These are phyloP conservation scores for Meteorus sp. DNA, from an alignment of 1,140 invertebrate species.

Conservation along the genomic window DNA sequence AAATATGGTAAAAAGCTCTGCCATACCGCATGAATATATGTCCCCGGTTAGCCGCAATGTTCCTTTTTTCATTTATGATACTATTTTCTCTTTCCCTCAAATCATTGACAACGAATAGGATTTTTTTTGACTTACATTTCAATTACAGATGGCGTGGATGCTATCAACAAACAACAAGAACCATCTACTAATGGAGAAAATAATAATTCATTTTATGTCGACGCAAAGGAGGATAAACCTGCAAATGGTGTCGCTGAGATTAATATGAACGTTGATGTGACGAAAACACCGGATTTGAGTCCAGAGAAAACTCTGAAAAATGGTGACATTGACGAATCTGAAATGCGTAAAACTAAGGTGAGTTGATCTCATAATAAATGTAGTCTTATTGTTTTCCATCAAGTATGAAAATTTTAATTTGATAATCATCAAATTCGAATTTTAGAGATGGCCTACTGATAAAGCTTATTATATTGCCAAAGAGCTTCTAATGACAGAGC, in stretches of 20 bases:
- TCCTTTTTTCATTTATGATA: slow-evolving; percentile 7
- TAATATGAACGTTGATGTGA: slow-evolving; percentile 34
- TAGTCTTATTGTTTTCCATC: not conserved
- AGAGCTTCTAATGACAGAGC: slow-evolving; percentile 92
- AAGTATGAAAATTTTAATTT: slow-evolving; percentile 8
- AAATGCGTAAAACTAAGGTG: slow-evolving; percentile 50
- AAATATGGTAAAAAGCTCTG: slow-evolving; percentile 15
- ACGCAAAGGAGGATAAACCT: slow-evolving; percentile 38
- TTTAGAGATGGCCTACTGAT: slow-evolving; percentile 72
- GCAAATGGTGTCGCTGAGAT: slow-evolving; percentile 36
- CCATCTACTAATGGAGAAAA: slow-evolving; percentile 41
- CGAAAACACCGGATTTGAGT: slow-evolving; percentile 44
- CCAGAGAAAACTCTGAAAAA: slow-evolving; percentile 45
- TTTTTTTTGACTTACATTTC: slow-evolving; percentile 8
- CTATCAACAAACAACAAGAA: slow-evolving; percentile 27
- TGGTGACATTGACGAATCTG: slow-evolving; percentile 43
- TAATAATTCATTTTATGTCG: slow-evolving; percentile 48
- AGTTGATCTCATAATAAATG: no score
- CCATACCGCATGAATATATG: slow-evolving; percentile 17
- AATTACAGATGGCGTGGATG: slow-evolving; percentile 45
- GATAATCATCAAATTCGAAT: slow-evolving; percentile 18
- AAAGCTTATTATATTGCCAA: slow-evolving; percentile 91
- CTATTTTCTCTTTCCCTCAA: not conserved
- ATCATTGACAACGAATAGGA: not conserved
- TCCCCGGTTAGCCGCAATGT: not conserved